A percentile compares a stretch with the other conserved stretches of the same genome.
These are phyloP conservation scores for Kradibia gibbosae DNA, from an alignment of 1,140 invertebrate species.

Conservation along the genomic window DNA sequence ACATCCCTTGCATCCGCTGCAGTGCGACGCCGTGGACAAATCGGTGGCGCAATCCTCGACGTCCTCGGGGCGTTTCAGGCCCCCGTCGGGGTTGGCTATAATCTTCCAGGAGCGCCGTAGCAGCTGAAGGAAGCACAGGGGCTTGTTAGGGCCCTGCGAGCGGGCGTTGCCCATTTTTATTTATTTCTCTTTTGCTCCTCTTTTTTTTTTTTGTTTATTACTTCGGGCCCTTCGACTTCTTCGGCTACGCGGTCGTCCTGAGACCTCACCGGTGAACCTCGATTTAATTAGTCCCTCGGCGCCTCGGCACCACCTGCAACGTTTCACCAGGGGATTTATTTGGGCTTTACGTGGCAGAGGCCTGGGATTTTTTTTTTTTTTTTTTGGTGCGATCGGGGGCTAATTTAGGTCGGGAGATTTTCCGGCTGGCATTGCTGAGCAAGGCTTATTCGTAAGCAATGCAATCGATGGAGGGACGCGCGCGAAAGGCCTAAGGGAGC, in stretches of 20 bases:
- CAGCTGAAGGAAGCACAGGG: conserved; percentile 79
- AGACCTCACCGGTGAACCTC: neutral
- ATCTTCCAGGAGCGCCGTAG: conserved; percentile 82
- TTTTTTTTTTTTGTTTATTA: neutral
- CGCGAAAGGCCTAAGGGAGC: no score
- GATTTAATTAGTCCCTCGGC: neutral
- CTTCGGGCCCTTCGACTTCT: neutral
- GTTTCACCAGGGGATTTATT: neutral
- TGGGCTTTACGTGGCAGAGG: no score
- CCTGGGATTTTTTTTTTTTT: neutral
- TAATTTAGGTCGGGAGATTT: no score
- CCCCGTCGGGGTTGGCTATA: conserved; percentile 65
- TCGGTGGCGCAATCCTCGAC: conserved; percentile 65
- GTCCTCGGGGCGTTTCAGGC: conserved; percentile 54
- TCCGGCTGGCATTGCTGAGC: no score
- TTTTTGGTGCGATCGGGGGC: no score
- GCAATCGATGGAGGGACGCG: no score
- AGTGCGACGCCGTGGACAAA: conserved; percentile 59
- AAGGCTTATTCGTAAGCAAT: no score
- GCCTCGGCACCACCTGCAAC: neutral
- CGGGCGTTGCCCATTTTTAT: conserved; percentile 42
- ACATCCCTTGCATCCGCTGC: conserved; percentile 63
- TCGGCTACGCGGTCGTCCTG: neutral
- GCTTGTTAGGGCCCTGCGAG: conserved; percentile 64
- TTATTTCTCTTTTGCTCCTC: neutral